These are phyloP conservation scores for Carcinoscorpius rotundicauda DNA, from an alignment of 1,140 invertebrate genomes.

Conservation along the genomic window DNA sequence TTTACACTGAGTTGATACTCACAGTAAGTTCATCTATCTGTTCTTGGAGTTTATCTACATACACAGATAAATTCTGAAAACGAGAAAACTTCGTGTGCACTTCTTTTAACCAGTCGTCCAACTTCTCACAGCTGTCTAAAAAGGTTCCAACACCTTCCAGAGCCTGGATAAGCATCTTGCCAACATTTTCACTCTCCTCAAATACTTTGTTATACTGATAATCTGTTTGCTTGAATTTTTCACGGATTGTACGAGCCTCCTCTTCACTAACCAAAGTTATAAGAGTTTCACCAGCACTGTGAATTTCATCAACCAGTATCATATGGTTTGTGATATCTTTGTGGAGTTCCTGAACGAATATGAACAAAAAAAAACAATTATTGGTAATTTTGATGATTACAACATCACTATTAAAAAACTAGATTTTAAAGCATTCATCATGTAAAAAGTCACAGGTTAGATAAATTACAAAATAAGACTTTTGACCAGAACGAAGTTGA, in stretches of 20 bases:
- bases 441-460: too few species aligned
- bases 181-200: constrained; percentile 65
- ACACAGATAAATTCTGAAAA: constrained; percentile 68
- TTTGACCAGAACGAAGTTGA: too few species aligned
- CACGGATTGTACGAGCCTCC: constrained; percentile 70
- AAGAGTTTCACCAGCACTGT: constrained; percentile 68
- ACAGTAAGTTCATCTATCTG: constrained; percentile 83
- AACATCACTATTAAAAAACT: too few species aligned
- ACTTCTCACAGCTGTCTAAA: constrained; percentile 77
- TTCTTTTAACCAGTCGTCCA: constrained; percentile 81
- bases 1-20: constrained; percentile 36
- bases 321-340: constrained; percentile 74
- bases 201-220: constrained; percentile 69
- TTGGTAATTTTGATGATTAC: too few species aligned
- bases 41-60: constrained; percentile 74
- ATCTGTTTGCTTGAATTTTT: constrained; percentile 67
- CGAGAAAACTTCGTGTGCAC: constrained; percentile 66
- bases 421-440: too few species aligned
- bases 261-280: constrained; percentile 84
- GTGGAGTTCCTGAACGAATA: constrained; percentile 48
- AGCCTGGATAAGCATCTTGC: constrained; percentile 59
- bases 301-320: constrained; percentile 68
- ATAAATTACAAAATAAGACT: too few species aligned
- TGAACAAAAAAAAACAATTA: background rate
- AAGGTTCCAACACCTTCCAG: constrained; percentile 67